Percentiles rank a stretch among this genome's conserved stretches.
Conservation (phyloP, 2,888 invertebrate species). For the Dione juno region DNA sequence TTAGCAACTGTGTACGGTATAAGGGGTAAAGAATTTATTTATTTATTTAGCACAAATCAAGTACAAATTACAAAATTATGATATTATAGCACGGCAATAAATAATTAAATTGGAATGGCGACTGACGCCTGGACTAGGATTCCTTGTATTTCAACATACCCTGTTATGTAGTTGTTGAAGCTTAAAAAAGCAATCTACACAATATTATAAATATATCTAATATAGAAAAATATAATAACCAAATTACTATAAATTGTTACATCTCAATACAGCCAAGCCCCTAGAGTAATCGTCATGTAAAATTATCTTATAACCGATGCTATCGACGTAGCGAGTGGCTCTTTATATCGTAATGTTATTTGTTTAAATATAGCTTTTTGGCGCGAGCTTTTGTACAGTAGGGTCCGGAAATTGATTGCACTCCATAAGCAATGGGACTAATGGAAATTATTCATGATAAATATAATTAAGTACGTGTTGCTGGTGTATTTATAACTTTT, state of each 20-base stretch:
- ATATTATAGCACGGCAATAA: no score
- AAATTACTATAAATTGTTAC: not conserved
- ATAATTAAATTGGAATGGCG: no score
- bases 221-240: not conserved
- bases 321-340: slow-evolving; percentile 59
- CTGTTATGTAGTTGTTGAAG: no score
- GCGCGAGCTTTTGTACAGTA: slow-evolving; percentile 37
- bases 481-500: not conserved
- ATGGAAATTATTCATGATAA: slow-evolving; percentile 67
- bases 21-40: no score
- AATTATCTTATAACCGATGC: slow-evolving; percentile 50
- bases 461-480: slow-evolving; percentile 29
- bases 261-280: not conserved
- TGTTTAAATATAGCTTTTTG: slow-evolving; percentile 73
- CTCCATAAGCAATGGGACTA: slow-evolving; percentile 71
- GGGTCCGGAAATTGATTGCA: slow-evolving; percentile 70
- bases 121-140: no score
- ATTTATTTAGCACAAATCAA: no score
- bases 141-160: no score
- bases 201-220: no score
- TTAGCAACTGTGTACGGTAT: no score
- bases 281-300: slow-evolving; percentile 14
- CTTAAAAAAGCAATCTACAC: no score
- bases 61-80: no score
- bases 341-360: slow-evolving; percentile 76